Base-by-base conservation (phyloP, 2,113 vertebrate species). In the Leucosticte australis region DNA sequence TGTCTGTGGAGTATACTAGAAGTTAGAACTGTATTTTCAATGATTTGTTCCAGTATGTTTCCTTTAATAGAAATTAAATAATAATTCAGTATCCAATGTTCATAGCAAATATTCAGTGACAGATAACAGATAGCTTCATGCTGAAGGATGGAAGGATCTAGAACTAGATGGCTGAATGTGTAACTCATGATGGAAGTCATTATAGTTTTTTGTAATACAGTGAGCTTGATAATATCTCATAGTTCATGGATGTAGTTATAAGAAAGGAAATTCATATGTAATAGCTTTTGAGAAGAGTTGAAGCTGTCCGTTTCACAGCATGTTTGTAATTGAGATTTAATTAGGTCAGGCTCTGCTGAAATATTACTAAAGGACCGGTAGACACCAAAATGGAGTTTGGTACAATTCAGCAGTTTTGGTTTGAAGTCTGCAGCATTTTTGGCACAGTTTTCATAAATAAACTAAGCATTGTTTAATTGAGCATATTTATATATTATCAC, bases 21-120 rank as follows among this genome's bases (percentile, higher is more conserved):
- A 86, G 16, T 83, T 74, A 81, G 85, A 90, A 88, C 75, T 74
- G 4, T 33, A 47, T 77, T 86, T 93, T 52, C 13, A 88, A 15
- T 83, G 1, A 92, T 75, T 69, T 70, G 15, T 67, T 41, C 33
- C 16, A 47, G 5, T 4, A 44, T 77, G 18, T 75, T 89, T 89
- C 69, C 28, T 93, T 83, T 87, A 78, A 94, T 81, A 92, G 59
- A 92, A 87, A 70, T 94, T 53, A 68, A 89, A 87, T 47, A 86
- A 77, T 86, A 55, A 81, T 52, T 93, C 74, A 67, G 3, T 47
- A 52, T 81, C 19, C 4, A 59, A 30, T 18, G n/a, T 41, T 90
- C 67, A 7, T n/a, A 59, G 15, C 22, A 89, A 83, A 83, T 73
- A 73, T 46, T 76, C 35, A 55, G 35, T 39, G 42, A 5, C 19